phyloP scores from a whole-genome alignment of 1,140 invertebrate genomes.

The Campoletis sonorensis region DNA sequence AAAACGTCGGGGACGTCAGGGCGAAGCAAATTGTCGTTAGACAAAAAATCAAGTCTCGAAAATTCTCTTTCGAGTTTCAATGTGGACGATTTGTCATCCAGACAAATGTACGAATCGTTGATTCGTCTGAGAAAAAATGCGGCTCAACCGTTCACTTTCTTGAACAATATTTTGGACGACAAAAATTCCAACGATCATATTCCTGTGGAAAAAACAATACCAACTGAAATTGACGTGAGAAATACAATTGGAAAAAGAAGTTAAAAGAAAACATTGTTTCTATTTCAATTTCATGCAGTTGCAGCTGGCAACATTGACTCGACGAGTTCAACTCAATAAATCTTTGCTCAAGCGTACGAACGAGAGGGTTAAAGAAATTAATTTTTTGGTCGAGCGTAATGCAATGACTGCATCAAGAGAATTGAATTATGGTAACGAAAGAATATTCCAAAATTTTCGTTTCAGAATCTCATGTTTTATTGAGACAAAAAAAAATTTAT shows the following conservation, averaged over 20 bases:
- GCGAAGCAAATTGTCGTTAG: not conserved
- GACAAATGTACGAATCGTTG: conserved; percentile 46
- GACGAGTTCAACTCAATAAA: conserved; percentile 58
- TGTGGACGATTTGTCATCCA: not conserved
- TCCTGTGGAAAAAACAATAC: not conserved
- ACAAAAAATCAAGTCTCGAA: conserved; percentile 3
- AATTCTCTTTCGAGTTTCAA: conserved; percentile 7
- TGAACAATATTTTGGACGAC: conserved; percentile 54
- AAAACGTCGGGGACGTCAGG: not conserved
- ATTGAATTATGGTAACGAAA: conserved; percentile 45
- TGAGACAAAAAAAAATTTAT: not conserved
- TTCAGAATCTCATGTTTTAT: not conserved
- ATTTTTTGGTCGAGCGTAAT: conserved; percentile 53
- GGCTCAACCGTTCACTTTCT: conserved; percentile 58
- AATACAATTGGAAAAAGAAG: conserved; percentile 16
- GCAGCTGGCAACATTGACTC: conserved; percentile 55
- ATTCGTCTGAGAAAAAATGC: conserved; percentile 53
- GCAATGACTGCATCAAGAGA: conserved; percentile 40
- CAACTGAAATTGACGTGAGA: conserved; percentile 60
- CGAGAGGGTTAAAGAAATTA: conserved; percentile 55
- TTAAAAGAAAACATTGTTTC: conserved; percentile 15
- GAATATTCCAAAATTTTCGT: not conserved
- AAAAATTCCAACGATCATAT: conserved; percentile 28
- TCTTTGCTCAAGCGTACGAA: conserved; percentile 57
- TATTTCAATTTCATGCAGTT: conserved; percentile 49